phyloP scores from a whole-genome alignment of 1,140 invertebrate genomes.

The Steinernema feltiae region DNA sequence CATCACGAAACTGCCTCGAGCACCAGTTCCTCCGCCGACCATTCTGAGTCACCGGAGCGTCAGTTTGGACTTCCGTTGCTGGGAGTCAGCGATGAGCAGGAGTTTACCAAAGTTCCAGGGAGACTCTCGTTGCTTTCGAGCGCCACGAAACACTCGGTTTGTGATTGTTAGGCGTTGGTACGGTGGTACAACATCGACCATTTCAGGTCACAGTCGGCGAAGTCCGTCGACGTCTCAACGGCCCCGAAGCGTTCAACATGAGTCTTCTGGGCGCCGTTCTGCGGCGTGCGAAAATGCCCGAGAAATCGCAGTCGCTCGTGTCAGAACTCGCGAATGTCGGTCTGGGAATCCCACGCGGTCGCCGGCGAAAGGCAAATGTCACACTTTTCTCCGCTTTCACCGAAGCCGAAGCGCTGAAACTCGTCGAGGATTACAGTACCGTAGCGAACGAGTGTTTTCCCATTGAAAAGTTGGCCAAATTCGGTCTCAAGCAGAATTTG shows the following conservation, averaged over 20 bases:
- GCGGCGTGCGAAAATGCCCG: slow-evolving; percentile 63
- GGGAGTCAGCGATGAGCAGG: neutral
- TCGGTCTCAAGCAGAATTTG: neutral
- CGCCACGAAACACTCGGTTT: slow-evolving; percentile 79
- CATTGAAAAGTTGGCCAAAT: neutral
- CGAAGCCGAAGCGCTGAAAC: slow-evolving; percentile 12
- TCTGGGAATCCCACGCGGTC: slow-evolving; percentile 11
- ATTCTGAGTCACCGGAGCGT: neutral
- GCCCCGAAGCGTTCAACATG: slow-evolving; percentile 94
- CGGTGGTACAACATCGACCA: neutral
- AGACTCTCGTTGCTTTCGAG: slow-evolving; percentile 88
- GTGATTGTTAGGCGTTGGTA: neutral
- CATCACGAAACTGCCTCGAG: neutral
- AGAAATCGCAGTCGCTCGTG: slow-evolving; percentile 17
- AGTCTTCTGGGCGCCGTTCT: slow-evolving; percentile 93
- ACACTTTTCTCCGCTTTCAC: slow-evolving; percentile 23
- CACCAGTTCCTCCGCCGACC: neutral
- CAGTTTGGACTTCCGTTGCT: neutral
- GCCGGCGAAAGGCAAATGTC: slow-evolving; percentile 18
- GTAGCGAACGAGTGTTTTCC: slow-evolving; percentile 12
- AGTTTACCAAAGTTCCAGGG: slow-evolving; percentile 70
- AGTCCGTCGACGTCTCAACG: slow-evolving; percentile 87
- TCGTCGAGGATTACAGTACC: slow-evolving; percentile 8
- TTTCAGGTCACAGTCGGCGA: slow-evolving; percentile 94
- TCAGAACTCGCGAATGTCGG: slow-evolving; percentile 16